Conservation (phyloP, 2,888 invertebrate genomes). For the Orchesella flavescens region DNA sequence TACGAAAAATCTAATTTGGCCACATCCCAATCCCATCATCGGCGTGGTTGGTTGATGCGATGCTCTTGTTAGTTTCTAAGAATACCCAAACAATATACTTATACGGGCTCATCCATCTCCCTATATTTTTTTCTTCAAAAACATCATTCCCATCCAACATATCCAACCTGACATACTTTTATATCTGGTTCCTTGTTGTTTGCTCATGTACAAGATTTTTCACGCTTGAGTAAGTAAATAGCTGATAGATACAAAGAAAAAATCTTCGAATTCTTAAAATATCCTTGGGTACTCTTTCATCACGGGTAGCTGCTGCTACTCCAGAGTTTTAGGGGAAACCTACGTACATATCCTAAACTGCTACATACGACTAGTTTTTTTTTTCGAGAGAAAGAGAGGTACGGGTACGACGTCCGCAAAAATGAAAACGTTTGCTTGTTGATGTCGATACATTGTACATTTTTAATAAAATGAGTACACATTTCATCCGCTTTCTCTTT, state of each 20-base stretch:
- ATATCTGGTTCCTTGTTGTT: background rate
- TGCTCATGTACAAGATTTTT: constrained; percentile 5
- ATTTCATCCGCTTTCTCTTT: constrained; percentile 14
- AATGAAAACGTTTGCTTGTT: constrained; percentile 25
- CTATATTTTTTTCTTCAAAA: background rate
- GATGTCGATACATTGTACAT: constrained; percentile 38
- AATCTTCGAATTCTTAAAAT: background rate
- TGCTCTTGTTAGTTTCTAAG: too few relatives aligned
- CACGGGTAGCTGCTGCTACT: too few relatives aligned
- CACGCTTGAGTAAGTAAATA: background rate
- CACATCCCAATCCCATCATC: too few relatives aligned
- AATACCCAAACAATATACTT: too few relatives aligned
- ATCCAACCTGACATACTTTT: constrained; percentile 10
- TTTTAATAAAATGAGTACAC: constrained; percentile 49
- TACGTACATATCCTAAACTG: too few relatives aligned
- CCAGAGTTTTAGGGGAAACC: too few relatives aligned
- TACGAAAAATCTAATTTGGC: too few relatives aligned
- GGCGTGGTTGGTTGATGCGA: too few relatives aligned
- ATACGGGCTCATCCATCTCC: too few relatives aligned
- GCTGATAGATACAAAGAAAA: background rate
- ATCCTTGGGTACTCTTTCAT: too few relatives aligned
- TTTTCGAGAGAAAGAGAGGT: too few relatives aligned
- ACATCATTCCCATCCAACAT: background rate
- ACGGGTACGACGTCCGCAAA: background rate
- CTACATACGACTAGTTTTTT: too few relatives aligned